Conservation (phyloP, 2,797 vertebrate species). For the Rhinella marina region DNA sequence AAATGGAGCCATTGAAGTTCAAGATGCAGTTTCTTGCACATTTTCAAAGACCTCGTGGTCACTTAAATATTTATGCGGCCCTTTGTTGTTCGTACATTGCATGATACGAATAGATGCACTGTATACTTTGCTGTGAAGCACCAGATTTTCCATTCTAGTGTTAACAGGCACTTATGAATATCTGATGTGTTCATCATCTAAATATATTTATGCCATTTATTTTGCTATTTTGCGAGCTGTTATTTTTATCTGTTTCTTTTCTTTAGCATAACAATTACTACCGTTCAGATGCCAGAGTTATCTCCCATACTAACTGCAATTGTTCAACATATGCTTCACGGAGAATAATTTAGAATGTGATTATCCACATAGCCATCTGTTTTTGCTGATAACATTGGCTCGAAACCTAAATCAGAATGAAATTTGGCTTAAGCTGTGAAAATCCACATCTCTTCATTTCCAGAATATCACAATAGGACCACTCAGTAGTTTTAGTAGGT, state of each 20-base stretch:
- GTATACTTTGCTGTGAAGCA: background rate
- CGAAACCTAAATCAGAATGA: slow-evolving; percentile 16
- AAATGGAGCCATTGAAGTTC: background rate
- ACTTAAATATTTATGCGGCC: slow-evolving; percentile 37
- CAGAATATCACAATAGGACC: slow-evolving; percentile 20
- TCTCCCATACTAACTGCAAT: slow-evolving; percentile 24
- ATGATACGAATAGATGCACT: background rate
- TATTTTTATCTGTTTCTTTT: slow-evolving; percentile 2
- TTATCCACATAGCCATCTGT: slow-evolving; percentile 52
- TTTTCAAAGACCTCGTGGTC: slow-evolving; percentile 21
- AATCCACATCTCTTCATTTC: slow-evolving; percentile 27
- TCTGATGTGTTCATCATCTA: background rate
- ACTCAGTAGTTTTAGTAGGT: slow-evolving; percentile 1
- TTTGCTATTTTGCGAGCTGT: background rate
- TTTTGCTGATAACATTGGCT: slow-evolving; percentile 46
- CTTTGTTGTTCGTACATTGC: background rate
- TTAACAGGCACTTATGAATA: slow-evolving; percentile 18
- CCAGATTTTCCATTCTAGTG: background rate
- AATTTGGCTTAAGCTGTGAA: slow-evolving; percentile 29
- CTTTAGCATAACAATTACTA: slow-evolving; percentile 19
- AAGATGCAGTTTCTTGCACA: slow-evolving; percentile 9
- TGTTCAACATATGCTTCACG: slow-evolving; percentile 52
- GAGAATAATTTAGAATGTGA: slow-evolving; percentile 58
- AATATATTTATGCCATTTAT: slow-evolving; percentile 32
- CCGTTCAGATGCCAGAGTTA: slow-evolving; percentile 17